Evolutionary conservation across 1,140 invertebrate species (phyloP).

Genomic region (Cyclargus thomasi): DNA sequence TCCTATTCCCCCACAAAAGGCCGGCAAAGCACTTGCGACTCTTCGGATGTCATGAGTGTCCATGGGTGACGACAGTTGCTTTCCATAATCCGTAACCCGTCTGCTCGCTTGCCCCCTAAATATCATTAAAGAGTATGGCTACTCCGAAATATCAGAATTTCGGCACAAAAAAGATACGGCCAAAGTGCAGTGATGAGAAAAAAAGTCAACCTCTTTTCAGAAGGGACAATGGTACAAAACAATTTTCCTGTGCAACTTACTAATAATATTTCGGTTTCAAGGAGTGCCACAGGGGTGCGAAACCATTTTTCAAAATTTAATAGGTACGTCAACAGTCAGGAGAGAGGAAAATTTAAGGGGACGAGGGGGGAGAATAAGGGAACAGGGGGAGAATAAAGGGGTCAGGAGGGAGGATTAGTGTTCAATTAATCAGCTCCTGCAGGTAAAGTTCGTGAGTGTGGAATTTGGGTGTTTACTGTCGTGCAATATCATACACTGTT

Average conservation of each 20-base stretch:
- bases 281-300: not conserved
- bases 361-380: slow-evolving; percentile 22
- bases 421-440: slow-evolving; percentile 39
- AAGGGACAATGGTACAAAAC: not conserved
- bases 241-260: not conserved
- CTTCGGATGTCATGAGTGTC: too few species aligned
- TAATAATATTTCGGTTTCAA: not conserved
- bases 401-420: slow-evolving; percentile 33
- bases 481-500: not conserved
- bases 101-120: too few species aligned
- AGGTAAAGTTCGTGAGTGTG: slow-evolving; percentile 31
- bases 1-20: too few species aligned
- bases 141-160: too few species aligned
- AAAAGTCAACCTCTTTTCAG: not conserved
- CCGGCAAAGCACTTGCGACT: too few species aligned
- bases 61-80: too few species aligned
- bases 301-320: slow-evolving; percentile 19
- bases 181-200: too few species aligned
- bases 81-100: too few species aligned
- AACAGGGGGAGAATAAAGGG: slow-evolving; percentile 28
- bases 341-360: too few species aligned
- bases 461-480: slow-evolving; percentile 11
- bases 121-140: too few species aligned
- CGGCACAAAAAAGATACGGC: too few species aligned
- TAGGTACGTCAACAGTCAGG: slow-evolving; percentile 21